Percentiles rank a stretch among this genome's conserved stretches.
These are phyloP conservation scores for Gymnocypris eckloni DNA, from an alignment of 2,797 vertebrate genomes.

Conservation along the genomic window DNA sequence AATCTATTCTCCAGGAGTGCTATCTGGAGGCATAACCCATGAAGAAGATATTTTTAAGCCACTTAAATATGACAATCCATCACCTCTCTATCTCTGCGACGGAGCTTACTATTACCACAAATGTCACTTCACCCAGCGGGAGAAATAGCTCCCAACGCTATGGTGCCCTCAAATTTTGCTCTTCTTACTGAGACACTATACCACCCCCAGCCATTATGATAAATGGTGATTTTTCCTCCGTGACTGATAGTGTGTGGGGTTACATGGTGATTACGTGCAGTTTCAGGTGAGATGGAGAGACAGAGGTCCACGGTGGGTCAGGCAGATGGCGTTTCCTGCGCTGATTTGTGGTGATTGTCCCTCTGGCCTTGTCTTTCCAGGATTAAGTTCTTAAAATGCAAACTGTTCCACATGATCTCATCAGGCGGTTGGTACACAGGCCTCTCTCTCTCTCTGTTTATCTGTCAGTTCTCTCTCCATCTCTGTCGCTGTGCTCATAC, in stretches of 20 bases:
- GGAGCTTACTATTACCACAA: slow-evolving; percentile 37
- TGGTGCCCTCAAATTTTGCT: slow-evolving; percentile 39
- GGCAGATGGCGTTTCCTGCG: slow-evolving; percentile 52
- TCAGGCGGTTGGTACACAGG: slow-evolving; percentile 33
- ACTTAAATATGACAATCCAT: slow-evolving; percentile 47
- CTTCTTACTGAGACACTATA: slow-evolving; percentile 16
- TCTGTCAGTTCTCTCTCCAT: slow-evolving; percentile 15
- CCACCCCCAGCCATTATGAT: slow-evolving; percentile 45
- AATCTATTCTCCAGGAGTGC: slow-evolving; percentile 20
- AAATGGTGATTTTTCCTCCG: slow-evolving; percentile 33
- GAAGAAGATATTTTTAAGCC: slow-evolving; percentile 46
- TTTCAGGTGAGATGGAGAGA: slow-evolving; percentile 35
- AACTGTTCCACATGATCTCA: slow-evolving; percentile 52
- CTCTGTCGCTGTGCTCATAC: slow-evolving; percentile 6
- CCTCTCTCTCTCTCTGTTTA: slow-evolving; percentile 23
- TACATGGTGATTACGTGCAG: slow-evolving; percentile 17
- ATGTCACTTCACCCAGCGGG: slow-evolving; percentile 42
- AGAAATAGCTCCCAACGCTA: slow-evolving; percentile 33
- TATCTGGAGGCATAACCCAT: slow-evolving; percentile 17
- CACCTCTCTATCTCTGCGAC: slow-evolving; percentile 26
- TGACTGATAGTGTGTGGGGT: slow-evolving; percentile 35
- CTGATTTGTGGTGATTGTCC: slow-evolving; percentile 57
- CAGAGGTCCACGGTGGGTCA: slow-evolving; percentile 32
- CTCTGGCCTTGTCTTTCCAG: slow-evolving; percentile 45
- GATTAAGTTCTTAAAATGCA: slow-evolving; percentile 54